Percentiles rank a stretch among this genome's conserved stretches.
These are phyloP conservation scores for Caenorhabditis japonica DNA, from an alignment of 2,888 invertebrate species.

Conservation along the genomic window DNA sequence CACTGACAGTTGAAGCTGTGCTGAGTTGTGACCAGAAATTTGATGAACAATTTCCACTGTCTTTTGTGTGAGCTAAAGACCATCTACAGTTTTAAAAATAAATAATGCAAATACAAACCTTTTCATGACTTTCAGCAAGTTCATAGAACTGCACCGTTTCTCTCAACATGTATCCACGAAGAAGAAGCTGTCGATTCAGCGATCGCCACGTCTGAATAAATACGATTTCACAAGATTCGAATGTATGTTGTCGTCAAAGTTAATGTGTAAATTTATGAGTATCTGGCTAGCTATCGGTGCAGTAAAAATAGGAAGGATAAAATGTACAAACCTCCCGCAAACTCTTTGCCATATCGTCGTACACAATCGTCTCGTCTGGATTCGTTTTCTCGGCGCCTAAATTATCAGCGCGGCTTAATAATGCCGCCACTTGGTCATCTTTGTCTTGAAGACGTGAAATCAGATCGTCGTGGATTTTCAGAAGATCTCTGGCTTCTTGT, in stretches of 20 bases:
- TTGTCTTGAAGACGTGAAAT: conserved; percentile 88
- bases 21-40: conserved; percentile 29
- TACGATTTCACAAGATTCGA: conserved; percentile 31
- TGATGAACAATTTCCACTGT: conserved; percentile 45
- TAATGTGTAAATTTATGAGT: conserved; percentile 44
- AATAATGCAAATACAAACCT: conserved; percentile 5
- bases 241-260: too few species aligned
- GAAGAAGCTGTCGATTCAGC: conserved; percentile 85
- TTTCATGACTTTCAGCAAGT: conserved; percentile 78
- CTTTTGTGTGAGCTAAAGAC: conserved; percentile 31
- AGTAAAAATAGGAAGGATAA: too few species aligned
- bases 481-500: conserved; percentile 85
- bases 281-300: too few species aligned
- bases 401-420: conserved; percentile 88
- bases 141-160: conserved; percentile 86
- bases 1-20: conserved; percentile 30
- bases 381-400: conserved; percentile 83
- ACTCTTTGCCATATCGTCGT: conserved; percentile 61
- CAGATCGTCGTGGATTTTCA: conserved; percentile 87
- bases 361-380: conserved; percentile 79
- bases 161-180: conserved; percentile 85
- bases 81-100: conserved; percentile 24
- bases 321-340: conserved; percentile 53
- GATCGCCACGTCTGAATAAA: conserved; percentile 84
- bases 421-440: conserved; percentile 89